A percentile compares a stretch with the other conserved stretches of the same genome.
phyloP scores from a whole-genome alignment of 2,113 vertebrate genomes.

The Epinephelus moara region DNA sequence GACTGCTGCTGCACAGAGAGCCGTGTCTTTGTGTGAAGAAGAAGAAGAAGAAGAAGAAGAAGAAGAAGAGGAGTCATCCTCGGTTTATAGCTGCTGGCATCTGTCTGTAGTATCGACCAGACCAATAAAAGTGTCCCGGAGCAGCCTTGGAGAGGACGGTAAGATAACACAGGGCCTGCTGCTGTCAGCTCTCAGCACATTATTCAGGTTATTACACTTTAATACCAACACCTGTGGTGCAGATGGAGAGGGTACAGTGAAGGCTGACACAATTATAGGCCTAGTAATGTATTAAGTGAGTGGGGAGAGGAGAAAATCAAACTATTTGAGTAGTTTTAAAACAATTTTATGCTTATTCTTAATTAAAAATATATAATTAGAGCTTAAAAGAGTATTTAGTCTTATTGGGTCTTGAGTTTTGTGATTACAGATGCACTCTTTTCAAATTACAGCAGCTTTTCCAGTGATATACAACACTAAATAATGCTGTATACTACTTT shows the following conservation, averaged over 20 bases:
- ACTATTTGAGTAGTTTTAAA: not conserved
- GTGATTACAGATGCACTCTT: not conserved
- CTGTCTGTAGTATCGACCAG: not conserved
- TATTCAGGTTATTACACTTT: slow-evolving; percentile 29
- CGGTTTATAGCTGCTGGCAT: not conserved
- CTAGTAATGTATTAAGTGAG: not conserved
- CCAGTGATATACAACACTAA: not conserved
- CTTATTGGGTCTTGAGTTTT: not conserved
- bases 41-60: not conserved
- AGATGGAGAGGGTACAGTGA: not conserved
- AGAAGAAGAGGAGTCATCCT: slow-evolving; percentile 15
- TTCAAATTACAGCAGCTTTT: not conserved
- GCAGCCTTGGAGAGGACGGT: slow-evolving; percentile 39
- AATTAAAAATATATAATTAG: not conserved
- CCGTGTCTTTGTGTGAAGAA: not conserved
- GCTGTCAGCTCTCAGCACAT: not conserved
- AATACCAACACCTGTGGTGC: not conserved
- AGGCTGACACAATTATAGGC: not conserved
- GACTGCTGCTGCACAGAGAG: not conserved
- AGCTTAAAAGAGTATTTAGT: not conserved
- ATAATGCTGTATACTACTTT: not conserved
- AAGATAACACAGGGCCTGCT: slow-evolving; percentile 26
- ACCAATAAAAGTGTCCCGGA: slow-evolving; percentile 15
- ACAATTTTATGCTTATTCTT: not conserved
- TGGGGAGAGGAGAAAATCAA: not conserved